Conservation (phyloP, 1,140 invertebrate species). For the Diabrotica virgifera region DNA sequence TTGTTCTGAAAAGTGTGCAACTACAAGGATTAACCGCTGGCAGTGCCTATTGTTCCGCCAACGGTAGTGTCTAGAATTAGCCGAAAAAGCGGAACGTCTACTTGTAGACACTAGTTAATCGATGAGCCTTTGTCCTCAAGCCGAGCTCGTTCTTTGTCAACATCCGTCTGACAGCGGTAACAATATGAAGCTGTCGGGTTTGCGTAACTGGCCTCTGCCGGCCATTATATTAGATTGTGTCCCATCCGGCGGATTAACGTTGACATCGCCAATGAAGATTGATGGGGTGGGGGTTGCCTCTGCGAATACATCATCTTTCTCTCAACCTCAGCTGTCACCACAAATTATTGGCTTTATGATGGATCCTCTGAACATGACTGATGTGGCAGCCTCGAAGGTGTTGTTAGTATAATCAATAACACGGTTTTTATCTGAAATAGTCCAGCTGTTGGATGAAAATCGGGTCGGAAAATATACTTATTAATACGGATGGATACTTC, state of each 20-base stretch:
- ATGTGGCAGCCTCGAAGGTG: constrained; percentile 3
- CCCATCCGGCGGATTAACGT: constrained; percentile 32
- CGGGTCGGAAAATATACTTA: no score
- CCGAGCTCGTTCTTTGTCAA: constrained; percentile 10
- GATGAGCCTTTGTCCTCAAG: constrained; percentile 2
- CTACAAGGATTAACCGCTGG: no score
- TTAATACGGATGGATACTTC: no score
- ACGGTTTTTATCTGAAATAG: no score
- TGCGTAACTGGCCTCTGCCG: constrained; percentile 33
- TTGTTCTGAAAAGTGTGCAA: no score
- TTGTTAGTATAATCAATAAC: neutral
- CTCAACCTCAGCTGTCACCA: constrained; percentile 36
- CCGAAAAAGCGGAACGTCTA: neutral
- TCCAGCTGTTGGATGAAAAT: no score
- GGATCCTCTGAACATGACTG: constrained; percentile 28
- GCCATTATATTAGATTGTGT: constrained; percentile 38
- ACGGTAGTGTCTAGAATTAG: no score
- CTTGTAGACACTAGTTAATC: neutral
- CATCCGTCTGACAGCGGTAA: constrained; percentile 27
- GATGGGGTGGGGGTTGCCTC: constrained; percentile 27
- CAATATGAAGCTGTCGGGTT: constrained; percentile 29
- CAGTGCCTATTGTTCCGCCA: no score
- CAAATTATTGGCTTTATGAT: constrained; percentile 41
- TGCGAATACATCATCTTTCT: constrained; percentile 40
- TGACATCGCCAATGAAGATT: constrained; percentile 37